Base-by-base conservation (phyloP, 2,797 vertebrate species). In the Falco peregrinus region DNA sequence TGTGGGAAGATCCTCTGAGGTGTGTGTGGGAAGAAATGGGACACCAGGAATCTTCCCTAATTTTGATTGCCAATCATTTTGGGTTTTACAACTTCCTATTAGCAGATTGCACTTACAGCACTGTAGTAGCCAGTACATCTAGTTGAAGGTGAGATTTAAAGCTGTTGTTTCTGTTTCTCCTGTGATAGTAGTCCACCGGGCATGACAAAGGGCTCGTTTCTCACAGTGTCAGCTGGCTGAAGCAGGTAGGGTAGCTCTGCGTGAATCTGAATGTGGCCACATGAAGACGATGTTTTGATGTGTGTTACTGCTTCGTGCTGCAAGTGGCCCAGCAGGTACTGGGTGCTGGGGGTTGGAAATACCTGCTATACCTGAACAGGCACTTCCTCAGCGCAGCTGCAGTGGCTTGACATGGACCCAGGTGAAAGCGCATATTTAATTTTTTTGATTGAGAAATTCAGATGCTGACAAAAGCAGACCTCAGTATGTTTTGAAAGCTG, bases 331-430 rank as follows among this genome's bases (percentile, higher is more conserved):
- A 6, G 96, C 96, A 94, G 95, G 95, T 37, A n/a, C 1, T 74
- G 91, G 76, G 75, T 79, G 64, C 85, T 56, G 85, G 89, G 0
- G 28, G 88, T 96, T 89, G 94, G 96, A 95, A 96, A 96, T 56
- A 96, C 96, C 93, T 76, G 96, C 95, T 96, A 0, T 83, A 96
- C 96, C 96, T 96, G 96, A 89, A 39, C 92, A 43, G 95, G 93
- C 91, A 3, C 89, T 53, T 79, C 92, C 93, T 43, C 11, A 0
- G 35, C 6, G 60, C 79, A 10, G 93, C 89, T 48, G 35, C 5
- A 8, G 33, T 7, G 81, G 16, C 74, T 87, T 37, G 4, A 39
- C 33, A 11, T 51, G 71, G 81, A 24, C 96, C 82, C 21, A 1
- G 53, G 21, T 4, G n/a, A 48, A 69, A 57, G 71, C 17, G 2